Conservation (phyloP, 2,113 vertebrate genomes). For the Zosterops lateralis region DNA sequence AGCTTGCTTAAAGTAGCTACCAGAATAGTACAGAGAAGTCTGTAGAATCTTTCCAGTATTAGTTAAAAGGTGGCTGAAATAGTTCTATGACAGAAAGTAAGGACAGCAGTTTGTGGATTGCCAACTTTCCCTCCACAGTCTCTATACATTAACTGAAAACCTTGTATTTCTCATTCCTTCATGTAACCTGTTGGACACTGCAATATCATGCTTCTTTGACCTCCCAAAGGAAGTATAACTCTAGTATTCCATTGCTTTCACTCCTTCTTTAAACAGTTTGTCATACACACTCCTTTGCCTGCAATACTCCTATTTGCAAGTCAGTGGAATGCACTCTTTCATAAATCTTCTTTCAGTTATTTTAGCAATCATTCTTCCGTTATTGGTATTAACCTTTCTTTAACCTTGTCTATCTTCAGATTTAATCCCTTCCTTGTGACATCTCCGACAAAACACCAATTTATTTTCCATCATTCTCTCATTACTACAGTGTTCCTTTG, state of each 20-base stretch:
- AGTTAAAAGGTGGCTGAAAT: neutral
- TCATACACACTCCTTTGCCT: slow-evolving; percentile 21
- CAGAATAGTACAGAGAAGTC: neutral
- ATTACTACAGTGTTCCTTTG: slow-evolving; percentile 6
- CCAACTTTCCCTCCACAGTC: neutral
- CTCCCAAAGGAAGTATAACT: slow-evolving; percentile 30
- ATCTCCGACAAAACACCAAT: slow-evolving; percentile 18
- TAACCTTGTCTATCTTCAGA: slow-evolving; percentile 43
- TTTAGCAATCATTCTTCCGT: slow-evolving; percentile 56
- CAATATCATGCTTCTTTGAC: slow-evolving; percentile 13
- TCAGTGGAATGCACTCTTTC: slow-evolving; percentile 21
- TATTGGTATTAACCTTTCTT: slow-evolving; percentile 61
- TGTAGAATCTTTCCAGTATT: neutral
- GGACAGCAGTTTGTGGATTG: neutral
- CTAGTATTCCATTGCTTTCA: neutral
- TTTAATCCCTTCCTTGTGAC: slow-evolving; percentile 24
- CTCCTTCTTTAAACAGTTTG: slow-evolving; percentile 48
- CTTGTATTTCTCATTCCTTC: neutral
- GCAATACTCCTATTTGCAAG: slow-evolving; percentile 5
- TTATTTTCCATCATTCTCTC: slow-evolving; percentile 18
- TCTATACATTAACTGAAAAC: neutral
- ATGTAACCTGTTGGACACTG: neutral
- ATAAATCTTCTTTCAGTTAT: slow-evolving; percentile 36
- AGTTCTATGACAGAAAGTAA: neutral
- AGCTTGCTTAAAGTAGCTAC: neutral